A percentile compares a stretch with the other conserved stretches of the same genome.
These are phyloP conservation scores for Lapara coniferarum DNA, from an alignment of 2,888 invertebrate genomes.

Conservation along the genomic window DNA sequence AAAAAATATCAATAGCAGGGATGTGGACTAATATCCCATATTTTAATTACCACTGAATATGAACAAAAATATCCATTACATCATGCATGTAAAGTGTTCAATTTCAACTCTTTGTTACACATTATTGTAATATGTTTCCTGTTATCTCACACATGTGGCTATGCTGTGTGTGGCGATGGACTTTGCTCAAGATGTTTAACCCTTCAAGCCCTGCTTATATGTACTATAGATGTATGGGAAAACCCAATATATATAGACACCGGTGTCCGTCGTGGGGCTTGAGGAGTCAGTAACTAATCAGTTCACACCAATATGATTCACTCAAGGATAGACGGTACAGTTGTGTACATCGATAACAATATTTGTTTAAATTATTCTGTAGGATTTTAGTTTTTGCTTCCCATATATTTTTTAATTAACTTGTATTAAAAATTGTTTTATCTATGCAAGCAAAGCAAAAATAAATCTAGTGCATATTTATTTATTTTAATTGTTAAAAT, in stretches of 20 bases:
- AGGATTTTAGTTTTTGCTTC: too few species aligned
- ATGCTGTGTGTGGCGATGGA: not conserved
- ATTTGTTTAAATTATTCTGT: not conserved
- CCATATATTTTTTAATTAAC: too few species aligned
- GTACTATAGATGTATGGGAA: too few species aligned
- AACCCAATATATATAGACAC: too few species aligned
- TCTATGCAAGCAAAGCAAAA: too few species aligned
- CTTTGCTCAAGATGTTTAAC: not conserved
- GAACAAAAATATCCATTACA: slow-evolving; percentile 3
- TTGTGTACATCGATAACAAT: not conserved
- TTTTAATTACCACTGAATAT: not conserved
- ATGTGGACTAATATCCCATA: too few species aligned
- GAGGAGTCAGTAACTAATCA: not conserved
- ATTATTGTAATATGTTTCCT: not conserved
- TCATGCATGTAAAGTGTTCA: slow-evolving; percentile 6
- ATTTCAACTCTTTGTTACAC: slow-evolving; percentile 3
- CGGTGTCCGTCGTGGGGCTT: too few species aligned
- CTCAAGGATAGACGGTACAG: not conserved
- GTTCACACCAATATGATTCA: not conserved
- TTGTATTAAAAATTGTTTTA: too few species aligned
- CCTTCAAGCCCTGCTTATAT: too few species aligned
- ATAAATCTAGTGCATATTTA: too few species aligned
- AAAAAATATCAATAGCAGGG: not conserved
- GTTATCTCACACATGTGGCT: not conserved
- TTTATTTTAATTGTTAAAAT: too few species aligned